Percentiles rank a stretch among this genome's conserved stretches.
Evolutionary conservation across 1,140 invertebrate genomes (phyloP).

Genomic region (Cherax quadricarinatus): DNA sequence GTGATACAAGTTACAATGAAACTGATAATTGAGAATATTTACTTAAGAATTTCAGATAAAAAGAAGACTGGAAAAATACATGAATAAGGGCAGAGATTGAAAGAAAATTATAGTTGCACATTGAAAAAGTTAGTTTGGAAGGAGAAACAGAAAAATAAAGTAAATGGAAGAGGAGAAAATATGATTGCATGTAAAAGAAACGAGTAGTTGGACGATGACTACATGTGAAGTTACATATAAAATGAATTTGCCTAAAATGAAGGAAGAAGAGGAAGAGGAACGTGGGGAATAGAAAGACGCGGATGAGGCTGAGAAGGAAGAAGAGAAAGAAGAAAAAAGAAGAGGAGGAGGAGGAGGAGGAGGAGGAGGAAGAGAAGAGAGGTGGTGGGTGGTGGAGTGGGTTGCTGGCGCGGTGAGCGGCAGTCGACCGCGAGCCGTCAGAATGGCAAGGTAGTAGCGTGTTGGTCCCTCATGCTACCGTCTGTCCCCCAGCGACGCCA

Average conservation of each 20-base stretch:
- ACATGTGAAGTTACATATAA: too few species aligned
- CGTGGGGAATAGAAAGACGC: background rate
- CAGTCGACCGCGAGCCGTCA: conserved; percentile 43
- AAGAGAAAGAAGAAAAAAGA: background rate
- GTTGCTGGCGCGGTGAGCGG: background rate
- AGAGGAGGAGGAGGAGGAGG: conserved; percentile 11
- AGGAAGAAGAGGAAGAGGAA: background rate
- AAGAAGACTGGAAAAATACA: too few species aligned
- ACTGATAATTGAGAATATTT: too few species aligned
- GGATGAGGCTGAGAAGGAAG: background rate
- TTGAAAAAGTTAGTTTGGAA: too few species aligned
- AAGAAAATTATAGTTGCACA: too few species aligned
- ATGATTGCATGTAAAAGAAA: too few species aligned
- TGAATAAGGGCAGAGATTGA: too few species aligned
- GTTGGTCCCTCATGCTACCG: background rate
- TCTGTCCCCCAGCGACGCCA: background rate
- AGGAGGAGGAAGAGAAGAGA: background rate
- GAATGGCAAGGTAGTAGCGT: conserved; percentile 23
- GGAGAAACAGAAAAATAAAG: too few species aligned
- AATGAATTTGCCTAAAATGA: background rate
- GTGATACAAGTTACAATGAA: background rate
- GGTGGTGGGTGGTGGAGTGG: background rate
- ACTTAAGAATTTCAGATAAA: too few species aligned
- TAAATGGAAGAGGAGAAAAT: too few species aligned
- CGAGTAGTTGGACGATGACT: too few species aligned